Evolutionary conservation across 2,797 vertebrate genomes (phyloP).

Genomic region (Oryzias dopingdopingensis): DNA sequence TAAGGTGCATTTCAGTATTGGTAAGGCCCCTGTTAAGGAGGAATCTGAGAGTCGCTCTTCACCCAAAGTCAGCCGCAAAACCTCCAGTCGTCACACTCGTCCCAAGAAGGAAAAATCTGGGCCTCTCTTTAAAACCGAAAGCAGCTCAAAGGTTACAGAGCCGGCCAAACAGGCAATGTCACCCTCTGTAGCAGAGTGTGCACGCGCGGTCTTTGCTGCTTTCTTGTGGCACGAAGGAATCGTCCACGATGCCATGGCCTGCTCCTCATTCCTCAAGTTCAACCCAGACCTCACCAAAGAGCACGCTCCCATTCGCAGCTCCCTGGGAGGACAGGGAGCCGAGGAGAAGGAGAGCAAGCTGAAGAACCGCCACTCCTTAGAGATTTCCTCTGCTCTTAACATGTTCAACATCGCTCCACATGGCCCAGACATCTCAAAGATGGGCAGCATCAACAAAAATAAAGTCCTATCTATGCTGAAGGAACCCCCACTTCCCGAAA

Average conservation of each 20-base stretch:
- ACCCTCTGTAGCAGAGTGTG: constrained; percentile 95
- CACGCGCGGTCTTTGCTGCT: constrained; percentile 93
- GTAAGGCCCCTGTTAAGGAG: constrained; percentile 95
- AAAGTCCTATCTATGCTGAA: constrained; percentile 99
- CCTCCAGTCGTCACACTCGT: constrained; percentile 87
- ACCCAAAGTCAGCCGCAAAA: constrained; percentile 96
- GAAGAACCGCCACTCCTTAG: constrained; percentile 97
- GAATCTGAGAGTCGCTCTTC: constrained; percentile 92
- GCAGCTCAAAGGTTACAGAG: constrained; percentile 79
- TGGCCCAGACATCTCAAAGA: constrained; percentile 98
- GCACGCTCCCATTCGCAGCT: constrained; percentile 93
- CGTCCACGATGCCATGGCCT: constrained; percentile 99
- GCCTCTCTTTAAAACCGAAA: constrained; percentile 92
- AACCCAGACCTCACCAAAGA: constrained; percentile 98
- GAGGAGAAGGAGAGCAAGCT: constrained; percentile 96
- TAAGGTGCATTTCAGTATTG: constrained; percentile 99
- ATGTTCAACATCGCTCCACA: constrained; percentile 98
- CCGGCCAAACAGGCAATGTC: constrained; percentile 99
- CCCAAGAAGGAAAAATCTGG: constrained; percentile 97
- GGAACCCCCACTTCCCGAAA: constrained; percentile 94
- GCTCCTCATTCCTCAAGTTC: constrained; percentile 99
- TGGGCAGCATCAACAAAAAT: constrained; percentile 99
- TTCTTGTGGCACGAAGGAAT: constrained; percentile 99
- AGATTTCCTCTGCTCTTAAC: constrained; percentile 97
- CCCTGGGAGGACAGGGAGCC: constrained; percentile 84